phyloP scores from a whole-genome alignment of 2,113 vertebrate species.

The Stercorarius parasiticus region DNA sequence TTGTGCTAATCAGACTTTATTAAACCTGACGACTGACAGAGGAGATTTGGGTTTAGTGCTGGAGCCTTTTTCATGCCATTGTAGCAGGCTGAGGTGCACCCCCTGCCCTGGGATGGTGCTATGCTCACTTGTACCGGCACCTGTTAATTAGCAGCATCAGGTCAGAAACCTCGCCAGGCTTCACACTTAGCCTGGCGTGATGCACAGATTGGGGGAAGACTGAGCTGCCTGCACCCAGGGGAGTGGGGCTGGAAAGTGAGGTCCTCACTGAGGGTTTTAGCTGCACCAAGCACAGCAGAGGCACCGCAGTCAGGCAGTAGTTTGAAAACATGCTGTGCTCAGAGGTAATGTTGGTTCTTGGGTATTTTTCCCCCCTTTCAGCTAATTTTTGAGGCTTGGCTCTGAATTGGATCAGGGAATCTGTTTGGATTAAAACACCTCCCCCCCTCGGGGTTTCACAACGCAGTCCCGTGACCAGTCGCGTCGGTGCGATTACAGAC shows the following conservation, averaged over 20 bases:
- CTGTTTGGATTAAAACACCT: not conserved
- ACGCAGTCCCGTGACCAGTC: not conserved
- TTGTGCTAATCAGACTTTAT: not conserved
- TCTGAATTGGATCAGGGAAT: not conserved
- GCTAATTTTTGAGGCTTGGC: not conserved
- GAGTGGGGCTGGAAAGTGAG: not conserved
- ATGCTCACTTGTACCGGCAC: not conserved
- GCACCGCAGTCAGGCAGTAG: fast-evolving
- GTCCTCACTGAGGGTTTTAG: not conserved
- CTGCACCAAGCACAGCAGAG: not conserved
- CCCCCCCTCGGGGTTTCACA: not conserved
- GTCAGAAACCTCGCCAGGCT: not conserved
- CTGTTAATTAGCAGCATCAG: not conserved
- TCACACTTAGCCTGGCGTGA: fast-evolving
- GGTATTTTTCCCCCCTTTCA: not conserved
- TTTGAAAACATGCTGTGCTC: not conserved
- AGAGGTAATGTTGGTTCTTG: not conserved
- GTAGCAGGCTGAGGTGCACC: not conserved
- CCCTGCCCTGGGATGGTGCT: not conserved
- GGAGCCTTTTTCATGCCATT: not conserved
- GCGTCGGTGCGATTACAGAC: not conserved
- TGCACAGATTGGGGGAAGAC: not conserved
- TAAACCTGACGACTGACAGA: not conserved
- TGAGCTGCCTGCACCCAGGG: not conserved
- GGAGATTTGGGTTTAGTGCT: not conserved